Base-by-base conservation (phyloP, 2,113 vertebrate genomes). In the Prionailurus viverrinus region DNA sequence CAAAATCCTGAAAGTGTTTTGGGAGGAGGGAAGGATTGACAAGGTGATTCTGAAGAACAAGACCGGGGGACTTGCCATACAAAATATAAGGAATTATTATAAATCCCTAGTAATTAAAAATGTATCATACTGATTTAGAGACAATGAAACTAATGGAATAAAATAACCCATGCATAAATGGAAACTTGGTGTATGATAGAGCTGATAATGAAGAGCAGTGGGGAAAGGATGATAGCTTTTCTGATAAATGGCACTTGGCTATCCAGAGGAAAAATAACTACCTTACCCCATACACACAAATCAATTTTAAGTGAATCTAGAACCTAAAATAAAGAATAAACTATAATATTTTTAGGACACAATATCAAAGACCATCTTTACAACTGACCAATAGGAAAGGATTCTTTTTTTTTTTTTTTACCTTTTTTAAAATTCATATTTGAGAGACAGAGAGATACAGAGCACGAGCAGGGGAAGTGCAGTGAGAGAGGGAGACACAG, bases 41-140 rank as follows among this genome's bases (percentile, higher is more conserved):
- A 71, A 82, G 31, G 13, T 33, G 48, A 71, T 41, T 81, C 63
- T 71, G 66, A 82, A 81, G 89, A 71, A 45, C 51, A 41, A 92
- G n/a, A 71, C 18, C 12, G 65, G n/a, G 55, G 78, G 16, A 82
- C 65, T 45, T 82, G 65, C 27, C 36, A 82, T 71, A 71, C 19
- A 71, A 82, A 41, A 71, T 71, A 71, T 45, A 45, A 82, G 33
- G 51, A 45, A 91, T 81, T 66, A 69, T 25, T 82, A 71, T 82
- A 92, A 82, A 82, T 71, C 29, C n/a, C 29, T 41, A 81, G 9
- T 91, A 69, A 82, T 82, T 92, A 71, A 92, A 91, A 33, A 76
- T 33, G 29, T 31, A 82, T 71, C 90, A 71, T 81, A 81, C 78
- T 69, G 48, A 91, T 12, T 6, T 18, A 91, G 63, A 69, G 27